phyloP scores from a whole-genome alignment of 2,113 vertebrate species.

The Podarcis cretensis region DNA sequence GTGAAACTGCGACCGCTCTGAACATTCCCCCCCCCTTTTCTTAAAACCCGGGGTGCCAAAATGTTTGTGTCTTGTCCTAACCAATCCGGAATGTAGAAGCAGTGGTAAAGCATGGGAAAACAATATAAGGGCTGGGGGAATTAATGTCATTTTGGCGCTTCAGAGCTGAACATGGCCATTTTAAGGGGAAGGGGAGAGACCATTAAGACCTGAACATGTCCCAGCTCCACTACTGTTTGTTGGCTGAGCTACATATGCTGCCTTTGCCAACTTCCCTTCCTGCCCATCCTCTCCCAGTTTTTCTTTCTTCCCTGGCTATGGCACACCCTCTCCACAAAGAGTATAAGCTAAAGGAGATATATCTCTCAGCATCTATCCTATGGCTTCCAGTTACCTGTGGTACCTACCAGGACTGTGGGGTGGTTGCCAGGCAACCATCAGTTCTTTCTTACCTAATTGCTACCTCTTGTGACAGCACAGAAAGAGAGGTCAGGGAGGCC shows the following conservation, averaged over 20 bases:
- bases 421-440: not conserved
- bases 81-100: too few species aligned
- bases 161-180: too few species aligned
- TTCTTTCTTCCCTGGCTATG: not conserved
- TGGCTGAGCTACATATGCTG: not conserved
- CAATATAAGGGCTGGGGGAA: too few species aligned
- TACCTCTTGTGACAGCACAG: not conserved
- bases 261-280: not conserved
- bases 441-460: constrained; percentile 15
- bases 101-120: too few species aligned
- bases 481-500: constrained; percentile 14
- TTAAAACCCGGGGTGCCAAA: too few species aligned
- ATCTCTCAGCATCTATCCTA: not conserved
- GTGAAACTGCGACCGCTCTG: too few species aligned
- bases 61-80: too few species aligned
- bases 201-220: too few species aligned
- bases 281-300: not conserved
- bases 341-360: not conserved
- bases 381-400: not conserved
- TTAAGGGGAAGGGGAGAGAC: too few species aligned
- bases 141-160: too few species aligned
- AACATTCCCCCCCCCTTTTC: too few species aligned
- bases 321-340: too few species aligned
- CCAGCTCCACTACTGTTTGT: not conserved
- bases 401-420: not conserved